Base-by-base conservation (phyloP, 2,888 invertebrate genomes). In the Morpho achilles region DNA sequence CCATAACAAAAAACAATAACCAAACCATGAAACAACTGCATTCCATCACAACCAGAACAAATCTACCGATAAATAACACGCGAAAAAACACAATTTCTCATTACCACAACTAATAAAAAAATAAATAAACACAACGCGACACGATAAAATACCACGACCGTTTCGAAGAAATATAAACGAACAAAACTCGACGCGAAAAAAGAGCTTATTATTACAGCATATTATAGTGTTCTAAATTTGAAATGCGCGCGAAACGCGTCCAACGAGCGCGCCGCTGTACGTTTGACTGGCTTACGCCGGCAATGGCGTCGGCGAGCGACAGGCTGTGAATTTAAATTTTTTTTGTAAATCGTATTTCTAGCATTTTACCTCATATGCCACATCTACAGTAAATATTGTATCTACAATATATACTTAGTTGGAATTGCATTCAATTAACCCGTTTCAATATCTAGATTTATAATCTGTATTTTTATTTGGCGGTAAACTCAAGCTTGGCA, bases 221-320 rank as follows among this genome's bases (percentile, higher is more conserved):
- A 10, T 10, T 50, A 43, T 32, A 23, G 16, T 6, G 50, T 58
- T 61, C 54, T 43, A 48, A 51, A 57, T 57, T 49, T 45, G 50
- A 57, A 53, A 62, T 67, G 64, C 66, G 67, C 67, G 70, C 69
- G 62, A 65, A 69, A 74, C 79, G 77, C 84, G 83, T 71, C 81
- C 80, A 79, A 63, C 67, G 69, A 56, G 67, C 61, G 63, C 75
- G 76, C 76, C 73, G 77, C 65, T 73, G 66, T 65, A 74, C 76
- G 77, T 71, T 65, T 67, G 69, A 86, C 86, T 86, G 80, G 66
- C 64, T 58, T 81, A 83, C 32, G 5, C 32, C 32, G 32, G 86
- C 75, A 84, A 74, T 70, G 84, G 48, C 7, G 48, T 54, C 48
- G 23, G 47, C 10, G 5, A 9, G 8, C 53, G 39, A 45, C 53